Evolutionary conservation across 1,140 invertebrate species (phyloP).

Genomic region (Ceratosolen fusciceps): DNA sequence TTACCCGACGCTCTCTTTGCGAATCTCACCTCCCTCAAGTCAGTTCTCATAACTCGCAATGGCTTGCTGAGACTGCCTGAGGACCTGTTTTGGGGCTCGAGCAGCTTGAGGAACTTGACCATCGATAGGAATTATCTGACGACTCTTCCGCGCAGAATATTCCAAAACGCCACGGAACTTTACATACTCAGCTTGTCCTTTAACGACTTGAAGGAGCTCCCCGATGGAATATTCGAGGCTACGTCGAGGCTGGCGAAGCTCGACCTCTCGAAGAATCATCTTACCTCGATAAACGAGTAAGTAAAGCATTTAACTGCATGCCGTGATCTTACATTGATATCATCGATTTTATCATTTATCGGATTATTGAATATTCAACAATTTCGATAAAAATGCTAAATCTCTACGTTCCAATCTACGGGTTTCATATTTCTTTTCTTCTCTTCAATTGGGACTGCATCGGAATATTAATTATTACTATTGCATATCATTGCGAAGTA

Average conservation of each 20-base stretch:
- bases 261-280: slow-evolving; percentile 73
- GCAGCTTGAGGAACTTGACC: slow-evolving; percentile 72
- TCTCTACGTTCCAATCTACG: no score
- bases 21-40: slow-evolving; percentile 24
- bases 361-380: no score
- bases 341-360: no score
- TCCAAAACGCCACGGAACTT: slow-evolving; percentile 74
- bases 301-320: slow-evolving; percentile 51
- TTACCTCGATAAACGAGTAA: slow-evolving; percentile 73
- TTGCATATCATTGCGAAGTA: no score
- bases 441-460: no score
- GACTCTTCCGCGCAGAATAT: slow-evolving; percentile 72
- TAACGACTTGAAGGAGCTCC: slow-evolving; percentile 72
- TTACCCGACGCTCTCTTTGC: slow-evolving; percentile 29
- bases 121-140: slow-evolving; percentile 74
- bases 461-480: no score
- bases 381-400: no score
- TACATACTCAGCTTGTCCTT: slow-evolving; percentile 73
- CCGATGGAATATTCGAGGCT: slow-evolving; percentile 71
- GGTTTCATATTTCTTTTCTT: no score
- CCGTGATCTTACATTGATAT: no score
- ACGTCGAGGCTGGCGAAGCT: slow-evolving; percentile 71
- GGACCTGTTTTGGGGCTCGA: slow-evolving; percentile 74
- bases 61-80: slow-evolving; percentile 72
- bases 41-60: slow-evolving; percentile 36